These are phyloP conservation scores for Pyrochroa serraticornis DNA, from an alignment of 2,888 invertebrate species.

Conservation along the genomic window DNA sequence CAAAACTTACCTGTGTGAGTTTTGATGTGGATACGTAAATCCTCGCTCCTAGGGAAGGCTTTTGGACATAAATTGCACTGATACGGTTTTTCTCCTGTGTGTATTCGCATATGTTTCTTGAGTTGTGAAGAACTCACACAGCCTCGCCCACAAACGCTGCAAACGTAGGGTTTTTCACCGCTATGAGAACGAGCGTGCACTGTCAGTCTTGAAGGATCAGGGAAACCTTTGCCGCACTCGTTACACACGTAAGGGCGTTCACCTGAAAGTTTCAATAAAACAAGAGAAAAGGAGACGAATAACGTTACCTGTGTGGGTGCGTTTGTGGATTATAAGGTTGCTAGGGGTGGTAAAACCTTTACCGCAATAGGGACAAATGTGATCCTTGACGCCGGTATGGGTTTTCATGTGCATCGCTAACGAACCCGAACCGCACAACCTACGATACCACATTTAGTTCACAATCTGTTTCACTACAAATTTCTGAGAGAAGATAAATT, in stretches of 20 bases:
- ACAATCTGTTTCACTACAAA: no score
- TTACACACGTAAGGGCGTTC: slow-evolving; percentile 56
- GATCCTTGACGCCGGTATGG: slow-evolving; percentile 58
- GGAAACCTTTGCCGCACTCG: slow-evolving; percentile 60
- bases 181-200: slow-evolving; percentile 60
- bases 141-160: slow-evolving; percentile 51
- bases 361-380: slow-evolving; percentile 54
- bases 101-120: slow-evolving; percentile 59
- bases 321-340: slow-evolving; percentile 55
- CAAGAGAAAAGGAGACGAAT: neutral
- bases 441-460: slow-evolving; percentile 28
- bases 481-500: no score
- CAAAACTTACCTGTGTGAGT: slow-evolving; percentile 48
- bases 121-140: slow-evolving; percentile 57
- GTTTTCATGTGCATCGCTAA: slow-evolving; percentile 60
- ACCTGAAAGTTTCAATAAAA: slow-evolving; percentile 39
- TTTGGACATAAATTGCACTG: slow-evolving; percentile 54
- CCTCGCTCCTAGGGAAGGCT: slow-evolving; percentile 54
- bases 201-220: slow-evolving; percentile 60
- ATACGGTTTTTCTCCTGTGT: slow-evolving; percentile 60
- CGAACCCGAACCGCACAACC: slow-evolving; percentile 55
- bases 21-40: slow-evolving; percentile 54
- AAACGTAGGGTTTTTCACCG: slow-evolving; percentile 58
- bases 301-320: slow-evolving; percentile 52
- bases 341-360: slow-evolving; percentile 56